Conservation (phyloP, 37 sponge, comb jelly and placozoan genomes). For the Oopsacas minuta region DNA sequence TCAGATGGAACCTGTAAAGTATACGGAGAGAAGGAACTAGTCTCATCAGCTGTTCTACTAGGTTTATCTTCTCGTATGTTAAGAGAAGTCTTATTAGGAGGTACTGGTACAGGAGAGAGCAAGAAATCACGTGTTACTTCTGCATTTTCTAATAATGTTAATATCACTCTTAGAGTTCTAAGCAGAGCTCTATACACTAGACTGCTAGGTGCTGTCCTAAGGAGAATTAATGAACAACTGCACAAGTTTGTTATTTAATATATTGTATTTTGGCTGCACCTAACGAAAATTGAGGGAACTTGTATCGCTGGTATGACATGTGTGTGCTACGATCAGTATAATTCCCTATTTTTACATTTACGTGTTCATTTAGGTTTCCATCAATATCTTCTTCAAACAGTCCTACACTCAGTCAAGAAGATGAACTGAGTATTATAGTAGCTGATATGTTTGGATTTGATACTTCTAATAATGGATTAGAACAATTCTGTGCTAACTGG, state of each 20-base stretch:
- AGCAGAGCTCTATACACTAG: conserved; percentile 8
- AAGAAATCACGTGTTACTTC: not conserved
- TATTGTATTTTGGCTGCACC: no score
- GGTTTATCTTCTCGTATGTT: not conserved
- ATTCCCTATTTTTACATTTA: no score
- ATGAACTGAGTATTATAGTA: not conserved
- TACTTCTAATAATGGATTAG: not conserved
- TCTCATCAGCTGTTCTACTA: not conserved
- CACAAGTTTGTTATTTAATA: not conserved
- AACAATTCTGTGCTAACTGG: conserved; percentile 17
- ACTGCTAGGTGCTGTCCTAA: not conserved
- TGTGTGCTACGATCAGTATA: no score
- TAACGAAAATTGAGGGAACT: no score
- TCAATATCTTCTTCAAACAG: not conserved
- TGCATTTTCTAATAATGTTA: not conserved
- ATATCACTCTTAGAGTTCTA: not conserved
- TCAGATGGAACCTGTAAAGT: not conserved
- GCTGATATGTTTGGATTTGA: conserved; percentile 7
- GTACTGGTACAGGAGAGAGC: not conserved
- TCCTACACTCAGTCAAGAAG: not conserved
- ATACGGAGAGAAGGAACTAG: conserved; percentile 1
- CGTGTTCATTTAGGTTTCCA: not conserved
- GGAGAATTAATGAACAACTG: not conserved
- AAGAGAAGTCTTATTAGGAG: not conserved
- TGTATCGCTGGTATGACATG: no score